Conservation (phyloP, 2,113 vertebrate genomes). For the Galemys pyrenaicus region DNA sequence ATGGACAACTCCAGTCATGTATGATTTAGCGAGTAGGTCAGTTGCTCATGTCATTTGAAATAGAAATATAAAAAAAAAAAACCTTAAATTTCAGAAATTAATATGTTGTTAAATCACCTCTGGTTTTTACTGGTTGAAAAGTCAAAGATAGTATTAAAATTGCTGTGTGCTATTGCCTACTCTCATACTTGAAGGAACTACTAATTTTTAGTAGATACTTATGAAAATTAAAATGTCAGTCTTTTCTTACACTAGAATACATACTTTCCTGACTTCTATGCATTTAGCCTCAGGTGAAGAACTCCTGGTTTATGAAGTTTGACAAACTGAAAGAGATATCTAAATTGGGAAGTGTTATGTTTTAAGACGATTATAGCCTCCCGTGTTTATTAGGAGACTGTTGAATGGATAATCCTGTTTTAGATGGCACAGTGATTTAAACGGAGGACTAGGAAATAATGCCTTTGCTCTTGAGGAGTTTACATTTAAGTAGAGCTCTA, state of each 20-base stretch:
- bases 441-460: background rate
- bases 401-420: background rate
- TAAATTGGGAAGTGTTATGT: background rate
- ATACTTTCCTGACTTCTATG: background rate
- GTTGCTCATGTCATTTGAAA: background rate
- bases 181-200: slow-evolving; percentile 1
- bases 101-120: background rate
- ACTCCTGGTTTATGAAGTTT: background rate
- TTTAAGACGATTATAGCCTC: background rate
- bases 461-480: background rate
- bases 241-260: background rate
- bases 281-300: background rate
- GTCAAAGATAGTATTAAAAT: background rate
- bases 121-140: background rate
- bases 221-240: background rate
- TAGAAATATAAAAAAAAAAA: background rate
- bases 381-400: background rate
- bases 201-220: background rate
- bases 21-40: background rate
- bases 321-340: background rate
- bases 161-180: background rate
- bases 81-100: background rate
- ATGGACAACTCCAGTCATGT: background rate
- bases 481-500: background rate
- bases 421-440: background rate